Percentiles rank a stretch among this genome's conserved stretches.
Conservation (phyloP, 2,888 invertebrate genomes). For the Boloria selene region DNA sequence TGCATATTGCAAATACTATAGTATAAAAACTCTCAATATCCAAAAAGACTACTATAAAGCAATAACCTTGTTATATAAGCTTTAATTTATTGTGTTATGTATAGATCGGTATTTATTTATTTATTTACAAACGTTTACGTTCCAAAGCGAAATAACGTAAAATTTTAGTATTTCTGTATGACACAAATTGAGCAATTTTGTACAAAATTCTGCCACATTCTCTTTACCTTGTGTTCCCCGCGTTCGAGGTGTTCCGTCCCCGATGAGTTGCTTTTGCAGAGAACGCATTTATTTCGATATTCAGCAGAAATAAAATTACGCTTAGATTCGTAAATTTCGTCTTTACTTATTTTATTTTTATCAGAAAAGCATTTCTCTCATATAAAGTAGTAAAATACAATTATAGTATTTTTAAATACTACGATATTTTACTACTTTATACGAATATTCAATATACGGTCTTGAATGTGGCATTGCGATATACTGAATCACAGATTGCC, state of each 20-base stretch:
- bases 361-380: not conserved
- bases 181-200: not conserved
- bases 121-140: not conserved
- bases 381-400: no score
- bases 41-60: no score
- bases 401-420: no score
- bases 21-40: no score
- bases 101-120: not conserved
- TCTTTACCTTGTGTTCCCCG: not conserved
- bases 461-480: no score
- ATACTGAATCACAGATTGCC: no score
- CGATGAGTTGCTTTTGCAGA: slow-evolving; percentile 11
- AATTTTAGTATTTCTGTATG: no score
- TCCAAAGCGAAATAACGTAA: not conserved
- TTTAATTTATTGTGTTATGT: no score
- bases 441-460: no score
- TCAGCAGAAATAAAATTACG: slow-evolving; percentile 8
- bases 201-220: not conserved
- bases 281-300: slow-evolving; percentile 4
- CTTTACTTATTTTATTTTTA: not conserved
- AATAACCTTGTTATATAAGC: no score
- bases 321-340: not conserved
- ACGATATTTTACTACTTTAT: no score
- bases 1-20: no score
- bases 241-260: not conserved